These are phyloP conservation scores for Forbesichthys papilliferus DNA, from an alignment of 2,113 vertebrate genomes.

Conservation along the genomic window DNA sequence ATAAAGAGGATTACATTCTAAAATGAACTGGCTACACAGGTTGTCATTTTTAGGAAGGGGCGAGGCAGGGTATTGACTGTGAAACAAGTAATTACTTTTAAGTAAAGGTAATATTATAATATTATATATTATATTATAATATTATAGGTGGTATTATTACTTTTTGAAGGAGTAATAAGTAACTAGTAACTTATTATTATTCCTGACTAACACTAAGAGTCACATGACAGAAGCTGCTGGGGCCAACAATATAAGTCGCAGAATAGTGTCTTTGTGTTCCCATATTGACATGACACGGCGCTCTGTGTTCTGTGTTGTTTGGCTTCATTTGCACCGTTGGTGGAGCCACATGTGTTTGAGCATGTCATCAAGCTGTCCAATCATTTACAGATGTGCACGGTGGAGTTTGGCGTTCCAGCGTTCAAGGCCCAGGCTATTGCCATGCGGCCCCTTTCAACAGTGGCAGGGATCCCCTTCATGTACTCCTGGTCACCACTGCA, in stretches of 20 bases:
- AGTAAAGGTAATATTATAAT: too few relatives aligned
- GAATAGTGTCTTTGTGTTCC: slow-evolving; percentile 17
- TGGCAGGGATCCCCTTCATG: slow-evolving; percentile 97
- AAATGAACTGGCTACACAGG: too few relatives aligned
- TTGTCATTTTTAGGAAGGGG: too few relatives aligned
- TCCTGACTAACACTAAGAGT: background rate
- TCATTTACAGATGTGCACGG: slow-evolving; percentile 82
- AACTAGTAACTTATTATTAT: too few relatives aligned
- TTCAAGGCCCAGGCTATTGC: slow-evolving; percentile 87
- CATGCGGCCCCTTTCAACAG: slow-evolving; percentile 91
- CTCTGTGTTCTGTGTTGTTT: slow-evolving; percentile 13
- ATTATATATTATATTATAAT: too few relatives aligned
- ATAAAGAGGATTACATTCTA: too few relatives aligned
- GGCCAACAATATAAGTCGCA: slow-evolving; percentile 30
- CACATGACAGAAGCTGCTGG: slow-evolving; percentile 18
- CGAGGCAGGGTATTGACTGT: too few relatives aligned
- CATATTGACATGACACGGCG: background rate
- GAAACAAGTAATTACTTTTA: too few relatives aligned
- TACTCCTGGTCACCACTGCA: slow-evolving; percentile 98
- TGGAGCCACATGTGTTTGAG: background rate
- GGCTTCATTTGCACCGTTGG: slow-evolving; percentile 4
- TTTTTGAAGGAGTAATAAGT: too few relatives aligned
- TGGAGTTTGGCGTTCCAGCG: slow-evolving; percentile 90
- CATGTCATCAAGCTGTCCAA: slow-evolving; percentile 7
- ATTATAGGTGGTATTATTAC: too few relatives aligned